Evolutionary conservation across 2,888 invertebrate genomes (phyloP), one percentile per base, ranked within the genome.

Genomic region (Andricus quercusramuli): DNA sequence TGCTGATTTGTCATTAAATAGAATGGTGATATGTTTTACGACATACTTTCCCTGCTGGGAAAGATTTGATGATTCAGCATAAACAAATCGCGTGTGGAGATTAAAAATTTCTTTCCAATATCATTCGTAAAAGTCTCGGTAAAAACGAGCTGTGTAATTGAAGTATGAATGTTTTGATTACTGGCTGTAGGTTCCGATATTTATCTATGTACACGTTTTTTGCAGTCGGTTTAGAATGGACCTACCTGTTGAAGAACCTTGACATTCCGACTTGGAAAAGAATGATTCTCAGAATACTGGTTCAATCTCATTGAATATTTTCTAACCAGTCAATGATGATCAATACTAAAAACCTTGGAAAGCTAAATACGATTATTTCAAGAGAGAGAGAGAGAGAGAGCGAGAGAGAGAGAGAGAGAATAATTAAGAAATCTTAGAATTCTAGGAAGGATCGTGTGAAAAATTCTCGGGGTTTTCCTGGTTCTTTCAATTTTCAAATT

Each of bases 161-260:
- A 66, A 66, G 37, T 29, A n/a, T 41, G 13, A 13, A 41, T 67
- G 41, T 67, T 67, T 41, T 44, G 67, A 41, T 41, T 67, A 15
- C 25, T 29, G 64, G 64, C 17, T 64, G 8, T 64, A 64, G 17
- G 64, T 64, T 64, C 29, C 17, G 29, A 64, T 25, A 15, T 41
- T 67, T 22, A 5, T 41, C 20, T 67, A n/a, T 5, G 11, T 67
- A 37, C 8, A 37, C 8, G 8, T 67, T 67, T 70, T 74, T 56
- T 32, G 29, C 32, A 32, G 56, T n/a, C 13, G 20, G 51, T 32
- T 59, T 74, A 51, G 51, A 74, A 51, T 37, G 74, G 74, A 59
- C 32, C 74, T 74, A 74, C 74, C 74, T 74, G 74, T 37, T 56
- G 32, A 37, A 56, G 56, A 74, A 37, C 74, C 56, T 74, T 74